A percentile compares a stretch with the other conserved stretches of the same genome.
Evolutionary conservation across 2,888 invertebrate species (phyloP).

Genomic region (Hypena proboscidalis): DNA sequence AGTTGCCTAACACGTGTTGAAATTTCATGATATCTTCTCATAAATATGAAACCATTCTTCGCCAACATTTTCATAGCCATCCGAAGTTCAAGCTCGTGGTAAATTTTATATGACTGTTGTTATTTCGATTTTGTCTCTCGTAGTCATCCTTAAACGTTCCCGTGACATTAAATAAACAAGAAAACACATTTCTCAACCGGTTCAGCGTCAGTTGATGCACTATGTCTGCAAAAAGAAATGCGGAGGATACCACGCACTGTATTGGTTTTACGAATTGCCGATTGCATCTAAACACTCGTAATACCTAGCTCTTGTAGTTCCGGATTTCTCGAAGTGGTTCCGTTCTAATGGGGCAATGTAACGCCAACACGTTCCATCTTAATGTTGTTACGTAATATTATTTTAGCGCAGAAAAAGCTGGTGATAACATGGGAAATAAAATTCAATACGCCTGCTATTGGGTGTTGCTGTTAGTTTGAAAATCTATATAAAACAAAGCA

Average conservation of each 20-base stretch:
- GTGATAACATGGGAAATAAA: conserved; percentile 6
- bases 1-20: too few relatives aligned
- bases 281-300: conserved; percentile 25
- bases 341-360: conserved; percentile 23
- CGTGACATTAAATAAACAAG: too few relatives aligned
- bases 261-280: conserved; percentile 29
- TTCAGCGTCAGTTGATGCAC: conserved; percentile 24
- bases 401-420: conserved; percentile 1
- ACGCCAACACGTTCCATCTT: conserved; percentile 21
- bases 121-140: too few relatives aligned
- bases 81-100: too few relatives aligned
- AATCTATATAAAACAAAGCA: too few relatives aligned
- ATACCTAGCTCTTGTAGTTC: conserved; percentile 30
- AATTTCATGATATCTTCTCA: too few relatives aligned
- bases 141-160: too few relatives aligned
- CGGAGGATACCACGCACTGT: conserved; percentile 37
- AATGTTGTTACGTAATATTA: conserved; percentile 26
- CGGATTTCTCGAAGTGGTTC: conserved; percentile 19
- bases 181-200: conserved; percentile 14
- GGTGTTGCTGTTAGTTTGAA: too few relatives aligned
- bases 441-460: not conserved
- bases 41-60: too few relatives aligned
- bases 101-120: too few relatives aligned
- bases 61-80: too few relatives aligned
- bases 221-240: conserved; percentile 49